These are phyloP conservation scores for Saturnia pavonia DNA, from an alignment of 2,888 invertebrate genomes.

Conservation along the genomic window DNA sequence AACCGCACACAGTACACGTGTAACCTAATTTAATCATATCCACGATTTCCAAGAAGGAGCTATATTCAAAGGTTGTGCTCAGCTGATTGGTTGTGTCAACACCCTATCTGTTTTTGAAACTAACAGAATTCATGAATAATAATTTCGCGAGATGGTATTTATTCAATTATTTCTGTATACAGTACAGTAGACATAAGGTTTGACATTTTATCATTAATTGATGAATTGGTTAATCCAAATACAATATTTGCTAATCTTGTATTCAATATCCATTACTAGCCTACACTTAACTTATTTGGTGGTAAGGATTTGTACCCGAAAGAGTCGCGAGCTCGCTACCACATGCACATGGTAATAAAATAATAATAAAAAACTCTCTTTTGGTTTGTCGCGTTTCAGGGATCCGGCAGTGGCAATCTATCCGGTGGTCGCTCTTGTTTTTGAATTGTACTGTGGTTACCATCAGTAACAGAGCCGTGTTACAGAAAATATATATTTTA, in stretches of 20 bases:
- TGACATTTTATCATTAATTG: not conserved
- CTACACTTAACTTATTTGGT: not conserved
- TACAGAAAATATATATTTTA: too few relatives aligned
- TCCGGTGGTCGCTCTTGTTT: too few relatives aligned
- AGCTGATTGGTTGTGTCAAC: constrained; percentile 9
- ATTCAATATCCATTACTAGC: not conserved
- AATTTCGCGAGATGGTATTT: not conserved
- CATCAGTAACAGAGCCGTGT: too few relatives aligned
- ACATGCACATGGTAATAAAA: too few relatives aligned
- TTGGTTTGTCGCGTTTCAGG: too few relatives aligned
- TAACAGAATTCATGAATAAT: constrained; percentile 10
- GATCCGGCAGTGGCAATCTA: too few relatives aligned
- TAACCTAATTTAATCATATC: not conserved
- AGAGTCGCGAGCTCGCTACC: too few relatives aligned
- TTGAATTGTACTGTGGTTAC: too few relatives aligned
- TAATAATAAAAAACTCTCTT: too few relatives aligned
- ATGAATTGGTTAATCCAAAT: not conserved
- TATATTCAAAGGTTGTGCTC: not conserved
- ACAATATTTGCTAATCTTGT: not conserved
- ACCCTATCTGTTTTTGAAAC: constrained; percentile 5
- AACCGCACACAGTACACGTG: not conserved
- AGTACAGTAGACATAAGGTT: not conserved
- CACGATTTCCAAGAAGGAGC: constrained; percentile 6
- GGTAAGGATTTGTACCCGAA: not conserved
- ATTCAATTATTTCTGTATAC: not conserved